Evolutionary conservation across 2,797 vertebrate species (phyloP).

Genomic region (Gymnoscopelus braueri): DNA sequence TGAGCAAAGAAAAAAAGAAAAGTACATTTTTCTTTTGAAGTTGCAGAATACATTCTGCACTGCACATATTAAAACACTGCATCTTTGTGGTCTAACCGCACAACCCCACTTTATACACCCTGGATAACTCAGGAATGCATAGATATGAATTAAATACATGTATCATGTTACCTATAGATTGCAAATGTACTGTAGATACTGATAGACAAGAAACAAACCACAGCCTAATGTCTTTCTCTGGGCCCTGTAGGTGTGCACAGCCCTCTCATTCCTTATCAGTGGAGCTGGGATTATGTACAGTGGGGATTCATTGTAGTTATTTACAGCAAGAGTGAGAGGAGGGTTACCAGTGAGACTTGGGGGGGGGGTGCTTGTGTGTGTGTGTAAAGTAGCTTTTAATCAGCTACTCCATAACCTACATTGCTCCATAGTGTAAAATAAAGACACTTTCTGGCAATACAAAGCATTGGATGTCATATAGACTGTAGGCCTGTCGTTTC

Average conservation of each 20-base stretch:
- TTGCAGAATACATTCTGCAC: too few relatives aligned
- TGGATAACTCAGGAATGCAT: background rate
- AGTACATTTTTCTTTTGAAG: too few relatives aligned
- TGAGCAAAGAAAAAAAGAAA: too few relatives aligned
- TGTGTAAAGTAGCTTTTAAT: too few relatives aligned
- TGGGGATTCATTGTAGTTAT: constrained; percentile 24
- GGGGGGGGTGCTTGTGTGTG: background rate
- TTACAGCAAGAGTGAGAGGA: constrained; percentile 20
- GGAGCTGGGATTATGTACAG: constrained; percentile 31
- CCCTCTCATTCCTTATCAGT: constrained; percentile 15
- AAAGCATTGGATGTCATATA: too few relatives aligned
- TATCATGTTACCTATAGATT: background rate
- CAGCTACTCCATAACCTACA: too few relatives aligned
- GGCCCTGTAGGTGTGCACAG: background rate
- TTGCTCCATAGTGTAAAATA: too few relatives aligned
- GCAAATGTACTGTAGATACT: background rate
- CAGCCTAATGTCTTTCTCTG: background rate
- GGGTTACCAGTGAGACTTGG: background rate
- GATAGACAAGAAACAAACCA: background rate
- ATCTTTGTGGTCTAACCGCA: background rate
- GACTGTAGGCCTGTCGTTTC: too few relatives aligned
- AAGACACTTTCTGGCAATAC: too few relatives aligned
- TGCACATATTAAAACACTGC: background rate
- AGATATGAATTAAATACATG: too few relatives aligned
- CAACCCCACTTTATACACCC: background rate